These are phyloP conservation scores for Archips xylosteana DNA, from an alignment of 2,888 invertebrate species.

Conservation along the genomic window DNA sequence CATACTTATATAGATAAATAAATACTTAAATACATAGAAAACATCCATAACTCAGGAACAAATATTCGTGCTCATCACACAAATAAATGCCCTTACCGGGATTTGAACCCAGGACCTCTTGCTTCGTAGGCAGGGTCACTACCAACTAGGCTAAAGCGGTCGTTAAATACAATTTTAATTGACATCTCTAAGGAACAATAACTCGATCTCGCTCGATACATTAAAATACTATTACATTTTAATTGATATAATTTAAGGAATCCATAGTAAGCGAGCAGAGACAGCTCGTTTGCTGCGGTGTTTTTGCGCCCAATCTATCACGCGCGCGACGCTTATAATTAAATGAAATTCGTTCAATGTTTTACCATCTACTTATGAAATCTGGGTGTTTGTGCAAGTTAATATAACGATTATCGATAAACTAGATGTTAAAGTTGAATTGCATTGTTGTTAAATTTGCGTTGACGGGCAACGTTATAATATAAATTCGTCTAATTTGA, in stretches of 20 bases:
- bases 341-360: slow-evolving; percentile 61
- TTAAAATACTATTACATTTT: neutral
- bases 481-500: too few species aligned
- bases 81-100: too few species aligned
- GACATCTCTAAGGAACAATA: too few species aligned
- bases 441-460: neutral
- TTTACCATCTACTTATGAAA: slow-evolving; percentile 48
- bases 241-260: neutral
- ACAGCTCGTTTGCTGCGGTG: slow-evolving; percentile 44
- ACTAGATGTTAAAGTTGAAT: neutral
- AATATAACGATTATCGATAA: neutral
- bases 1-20: too few species aligned
- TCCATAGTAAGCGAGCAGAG: slow-evolving; percentile 6
- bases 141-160: too few species aligned
- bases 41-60: too few species aligned
- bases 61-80: too few species aligned
- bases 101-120: too few species aligned
- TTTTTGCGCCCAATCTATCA: slow-evolving; percentile 63
- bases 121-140: too few species aligned
- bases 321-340: slow-evolving; percentile 58
- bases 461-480: neutral
- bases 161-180: too few species aligned
- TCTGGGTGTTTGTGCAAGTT: slow-evolving; percentile 44
- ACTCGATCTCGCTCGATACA: too few species aligned
- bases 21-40: too few species aligned